Percentiles rank a stretch among this genome's conserved stretches.
Evolutionary conservation across 2,113 vertebrate genomes (phyloP).

Genomic region (Cranoglanis bouderius): DNA sequence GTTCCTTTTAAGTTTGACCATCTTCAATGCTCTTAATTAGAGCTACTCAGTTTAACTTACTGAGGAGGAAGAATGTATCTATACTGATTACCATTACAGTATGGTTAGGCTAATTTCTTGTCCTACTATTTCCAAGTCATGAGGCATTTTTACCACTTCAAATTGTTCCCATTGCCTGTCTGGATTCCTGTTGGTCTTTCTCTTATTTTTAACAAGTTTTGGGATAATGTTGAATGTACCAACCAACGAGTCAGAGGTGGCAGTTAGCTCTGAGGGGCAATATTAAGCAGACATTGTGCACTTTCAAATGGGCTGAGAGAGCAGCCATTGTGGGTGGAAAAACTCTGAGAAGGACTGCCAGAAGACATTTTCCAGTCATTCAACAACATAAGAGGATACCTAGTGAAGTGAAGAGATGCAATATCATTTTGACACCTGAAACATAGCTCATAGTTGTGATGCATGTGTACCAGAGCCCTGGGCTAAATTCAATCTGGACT

Average conservation of each 20-base stretch:
- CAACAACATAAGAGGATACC: background rate
- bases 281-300: conserved; percentile 6
- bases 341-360: background rate
- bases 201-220: background rate
- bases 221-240: background rate
- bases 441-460: background rate
- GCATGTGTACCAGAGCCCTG: background rate
- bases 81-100: conserved; percentile 16
- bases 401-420: background rate
- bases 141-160: background rate
- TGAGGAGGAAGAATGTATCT: conserved; percentile 15
- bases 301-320: conserved; percentile 20
- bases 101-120: background rate
- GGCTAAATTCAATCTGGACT: background rate
- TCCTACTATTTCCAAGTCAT: background rate
- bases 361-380: conserved; percentile 3
- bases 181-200: background rate
- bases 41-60: conserved; percentile 17
- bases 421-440: conserved; percentile 2
- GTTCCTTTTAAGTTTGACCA: background rate
- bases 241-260: background rate
- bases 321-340: background rate
- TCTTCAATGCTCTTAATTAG: conserved; percentile 37
- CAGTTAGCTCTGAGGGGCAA: conserved; percentile 6
- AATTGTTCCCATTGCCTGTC: background rate